These are phyloP conservation scores for Halichondria panicea DNA, from an alignment of 37 sponge, comb jelly and placozoan species.

Conservation along the genomic window DNA sequence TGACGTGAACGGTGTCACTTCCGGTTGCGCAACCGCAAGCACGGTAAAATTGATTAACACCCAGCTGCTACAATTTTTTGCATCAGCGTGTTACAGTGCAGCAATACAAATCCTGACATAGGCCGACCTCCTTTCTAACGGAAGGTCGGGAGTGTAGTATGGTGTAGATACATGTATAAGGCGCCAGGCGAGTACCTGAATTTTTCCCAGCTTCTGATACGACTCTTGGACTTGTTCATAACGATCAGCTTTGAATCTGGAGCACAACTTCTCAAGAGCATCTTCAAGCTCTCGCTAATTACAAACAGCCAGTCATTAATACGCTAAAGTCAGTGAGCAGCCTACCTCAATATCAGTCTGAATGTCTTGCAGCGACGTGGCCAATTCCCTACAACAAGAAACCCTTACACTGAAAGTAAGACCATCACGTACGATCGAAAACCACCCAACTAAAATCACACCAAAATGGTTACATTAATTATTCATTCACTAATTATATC, in stretches of 20 bases:
- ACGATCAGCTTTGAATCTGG: conserved; percentile 29
- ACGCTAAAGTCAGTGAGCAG: not conserved
- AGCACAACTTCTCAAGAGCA: conserved; percentile 36
- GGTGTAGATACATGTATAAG: not conserved
- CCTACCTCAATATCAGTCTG: conserved; percentile 75
- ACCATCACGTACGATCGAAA: no score
- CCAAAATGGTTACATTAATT: not conserved
- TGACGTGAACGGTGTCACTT: no score
- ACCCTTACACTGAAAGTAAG: no score
- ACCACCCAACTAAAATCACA: no score
- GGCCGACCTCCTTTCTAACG: no score
- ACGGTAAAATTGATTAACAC: no score
- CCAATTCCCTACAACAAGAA: conserved; percentile 80
- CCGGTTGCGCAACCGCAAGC: no score
- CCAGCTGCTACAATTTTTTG: no score
- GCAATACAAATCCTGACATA: no score
- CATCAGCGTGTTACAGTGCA: no score
- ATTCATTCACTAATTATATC: not conserved
- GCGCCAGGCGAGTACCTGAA: conserved; percentile 42
- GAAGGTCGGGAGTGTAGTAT: no score
- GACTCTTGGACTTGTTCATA: conserved; percentile 75
- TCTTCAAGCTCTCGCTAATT: conserved; percentile 56
- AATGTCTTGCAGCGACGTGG: conserved; percentile 66
- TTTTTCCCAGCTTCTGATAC: conserved; percentile 67
- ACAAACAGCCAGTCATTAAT: not conserved